Evolutionary conservation across 1,140 invertebrate genomes (phyloP).

Genomic region (Rhyzopertha dominica): DNA sequence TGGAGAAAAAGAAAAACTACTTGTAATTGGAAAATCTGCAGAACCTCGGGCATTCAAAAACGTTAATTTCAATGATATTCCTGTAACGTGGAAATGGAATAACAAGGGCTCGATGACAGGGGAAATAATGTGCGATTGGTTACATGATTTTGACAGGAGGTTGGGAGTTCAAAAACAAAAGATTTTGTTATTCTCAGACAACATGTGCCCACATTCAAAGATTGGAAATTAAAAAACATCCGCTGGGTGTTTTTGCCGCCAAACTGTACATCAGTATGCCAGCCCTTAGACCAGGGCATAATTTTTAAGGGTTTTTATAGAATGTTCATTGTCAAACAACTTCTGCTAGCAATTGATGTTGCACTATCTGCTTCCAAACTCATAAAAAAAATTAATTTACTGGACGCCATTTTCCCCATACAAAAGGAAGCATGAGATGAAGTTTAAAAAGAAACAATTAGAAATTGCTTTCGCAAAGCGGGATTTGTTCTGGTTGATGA

Average conservation of each 20-base stretch:
- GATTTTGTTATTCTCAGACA: constrained; percentile 36
- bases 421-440: too few species aligned
- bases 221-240: constrained; percentile 13
- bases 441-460: too few species aligned
- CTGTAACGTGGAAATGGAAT: constrained; percentile 16
- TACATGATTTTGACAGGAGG: constrained; percentile 36
- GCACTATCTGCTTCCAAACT: constrained; percentile 1
- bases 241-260: constrained; percentile 16
- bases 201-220: constrained; percentile 15
- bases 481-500: too few species aligned
- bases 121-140: constrained; percentile 26
- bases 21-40: constrained; percentile 15
- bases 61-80: constrained; percentile 16
- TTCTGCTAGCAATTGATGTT: constrained; percentile 5
- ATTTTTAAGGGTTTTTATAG: constrained; percentile 21
- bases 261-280: constrained; percentile 17
- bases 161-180: constrained; percentile 41
- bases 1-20: constrained; percentile 15
- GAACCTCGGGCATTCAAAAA: constrained; percentile 13
- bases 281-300: constrained; percentile 20
- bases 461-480: too few species aligned
- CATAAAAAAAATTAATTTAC: constrained; percentile 7
- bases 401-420: too few species aligned
- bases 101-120: constrained; percentile 24
- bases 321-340: constrained; percentile 11